Base-by-base conservation (phyloP, 2,797 vertebrate genomes). In the Nannoperca australis region DNA sequence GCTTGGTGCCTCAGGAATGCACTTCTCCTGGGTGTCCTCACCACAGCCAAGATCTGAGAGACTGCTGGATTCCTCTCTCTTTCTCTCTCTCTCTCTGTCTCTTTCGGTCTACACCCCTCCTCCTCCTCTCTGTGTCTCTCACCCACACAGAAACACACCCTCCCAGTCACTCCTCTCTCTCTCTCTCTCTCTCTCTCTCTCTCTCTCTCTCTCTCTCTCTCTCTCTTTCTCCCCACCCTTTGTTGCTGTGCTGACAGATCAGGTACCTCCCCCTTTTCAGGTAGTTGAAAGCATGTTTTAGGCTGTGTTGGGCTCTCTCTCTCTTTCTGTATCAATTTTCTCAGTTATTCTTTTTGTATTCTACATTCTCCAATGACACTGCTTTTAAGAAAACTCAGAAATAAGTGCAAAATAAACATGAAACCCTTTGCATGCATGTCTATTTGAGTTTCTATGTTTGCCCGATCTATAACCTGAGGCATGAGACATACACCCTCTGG, bases 121-220 rank as follows among this genome's bases (percentile, higher is more conserved):
- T 89, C 89, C 85, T 79, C 38, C 85, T 81, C 81, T 84, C 89
- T 53, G 63, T 69, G 53, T 60, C 78, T 89, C 88, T 90, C 94
- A 89, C 93, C 88, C 90, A 89, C 90, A 91, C 85, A 89, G 76
- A 90, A 92, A 89, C 91, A 90, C 94, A 88, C 90, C 92, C 93
- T 90, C 87, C 68, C 84, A 70, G 85, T 85, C 87, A 80, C 79
- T 85, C 85, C 76, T 79, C 85, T 79, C 74, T 76, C 81, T 61
- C 81, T 77, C 70, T 76, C 79, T 62, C 2, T 30, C 30, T 30
- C 55, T 53, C 59, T 68, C 47, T 60, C 66, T 17, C 45, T 62
- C 50, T 53, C 34, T 68, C n/a, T n/a, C n/a, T n/a, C n/a, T n/a
- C n/a, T n/a, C n/a, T n/a, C n/a, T n/a, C n/a, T n/a, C n/a, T n/a